phyloP scores from a whole-genome alignment of 2,797 vertebrate species.

The Peromyscus attwateri region DNA sequence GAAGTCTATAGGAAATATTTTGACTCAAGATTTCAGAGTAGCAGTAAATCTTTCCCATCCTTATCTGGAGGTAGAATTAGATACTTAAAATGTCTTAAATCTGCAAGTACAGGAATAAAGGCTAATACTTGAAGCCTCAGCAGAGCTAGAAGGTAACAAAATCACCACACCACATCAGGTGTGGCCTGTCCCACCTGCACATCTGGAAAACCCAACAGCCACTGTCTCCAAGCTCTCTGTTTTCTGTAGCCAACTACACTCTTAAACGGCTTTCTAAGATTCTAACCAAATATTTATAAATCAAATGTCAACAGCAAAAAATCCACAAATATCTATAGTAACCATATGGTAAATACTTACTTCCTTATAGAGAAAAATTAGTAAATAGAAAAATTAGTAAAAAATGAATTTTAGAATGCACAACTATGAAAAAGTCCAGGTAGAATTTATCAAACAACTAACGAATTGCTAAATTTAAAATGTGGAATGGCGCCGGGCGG shows the following conservation, averaged over 20 bases:
- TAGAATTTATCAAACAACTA: constrained; percentile 30
- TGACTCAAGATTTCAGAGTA: not conserved
- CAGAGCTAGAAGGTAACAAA: not conserved
- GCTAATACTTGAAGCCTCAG: not conserved
- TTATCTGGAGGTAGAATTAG: not conserved
- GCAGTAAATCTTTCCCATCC: constrained; percentile 1
- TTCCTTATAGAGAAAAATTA: constrained; percentile 21
- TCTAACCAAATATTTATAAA: not conserved
- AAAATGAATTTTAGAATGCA: constrained; percentile 12
- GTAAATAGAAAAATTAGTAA: not conserved
- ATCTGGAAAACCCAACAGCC: not conserved
- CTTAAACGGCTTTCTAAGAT: not conserved
- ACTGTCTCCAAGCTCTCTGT: not conserved
- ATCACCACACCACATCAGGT: not conserved
- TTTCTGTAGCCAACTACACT: constrained; percentile 21
- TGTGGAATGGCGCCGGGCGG: not conserved
- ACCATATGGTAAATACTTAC: not conserved
- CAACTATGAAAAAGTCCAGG: not conserved
- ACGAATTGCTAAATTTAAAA: constrained; percentile 29
- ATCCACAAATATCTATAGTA: not conserved
- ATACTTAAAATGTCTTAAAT: not conserved
- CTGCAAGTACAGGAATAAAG: not conserved
- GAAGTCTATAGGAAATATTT: not conserved
- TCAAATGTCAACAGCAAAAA: not conserved
- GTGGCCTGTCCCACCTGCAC: not conserved